Evolutionary conservation across 2,888 invertebrate genomes (phyloP).

Genomic region (Mystacides longicornis): DNA sequence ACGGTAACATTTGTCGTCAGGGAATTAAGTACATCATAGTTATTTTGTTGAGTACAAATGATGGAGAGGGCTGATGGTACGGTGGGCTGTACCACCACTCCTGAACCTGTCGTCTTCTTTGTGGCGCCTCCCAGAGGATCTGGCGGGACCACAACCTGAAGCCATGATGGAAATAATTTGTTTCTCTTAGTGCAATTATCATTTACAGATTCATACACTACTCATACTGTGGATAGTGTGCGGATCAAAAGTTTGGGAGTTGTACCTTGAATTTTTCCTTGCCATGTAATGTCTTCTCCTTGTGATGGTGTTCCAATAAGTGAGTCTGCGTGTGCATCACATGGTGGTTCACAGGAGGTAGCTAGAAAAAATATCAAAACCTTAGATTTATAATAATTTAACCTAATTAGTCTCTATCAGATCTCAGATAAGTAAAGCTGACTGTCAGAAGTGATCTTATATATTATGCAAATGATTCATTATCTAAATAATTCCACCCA

Average conservation of each 20-base stretch:
- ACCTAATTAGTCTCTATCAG: too few species aligned
- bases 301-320: slow-evolving; percentile 35
- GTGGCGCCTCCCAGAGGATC: slow-evolving; percentile 14
- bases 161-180: background rate
- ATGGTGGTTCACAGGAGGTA: slow-evolving; percentile 23
- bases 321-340: slow-evolving; percentile 21
- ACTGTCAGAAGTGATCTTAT: too few species aligned
- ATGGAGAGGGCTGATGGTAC: slow-evolving; percentile 35
- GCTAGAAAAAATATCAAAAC: slow-evolving; percentile 15
- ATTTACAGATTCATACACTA: too few species aligned
- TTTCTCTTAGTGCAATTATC: too few species aligned
- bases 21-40: slow-evolving; percentile 49
- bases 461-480: too few species aligned
- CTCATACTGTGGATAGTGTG: too few species aligned
- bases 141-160: slow-evolving; percentile 23
- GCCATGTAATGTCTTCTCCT: slow-evolving; percentile 48
- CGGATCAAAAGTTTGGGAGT: too few species aligned
- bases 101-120: slow-evolving; percentile 10
- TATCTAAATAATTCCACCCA: too few species aligned
- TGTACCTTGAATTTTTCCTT: slow-evolving; percentile 48
- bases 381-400: too few species aligned
- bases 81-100: slow-evolving; percentile 5
- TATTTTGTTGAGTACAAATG: slow-evolving; percentile 49
- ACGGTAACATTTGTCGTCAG: slow-evolving; percentile 41
- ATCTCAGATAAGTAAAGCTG: too few species aligned